Percentiles rank a stretch among this genome's conserved stretches.
Evolutionary conservation across 2,797 vertebrate genomes (phyloP).

Genomic region (Megaceryle alcyon): DNA sequence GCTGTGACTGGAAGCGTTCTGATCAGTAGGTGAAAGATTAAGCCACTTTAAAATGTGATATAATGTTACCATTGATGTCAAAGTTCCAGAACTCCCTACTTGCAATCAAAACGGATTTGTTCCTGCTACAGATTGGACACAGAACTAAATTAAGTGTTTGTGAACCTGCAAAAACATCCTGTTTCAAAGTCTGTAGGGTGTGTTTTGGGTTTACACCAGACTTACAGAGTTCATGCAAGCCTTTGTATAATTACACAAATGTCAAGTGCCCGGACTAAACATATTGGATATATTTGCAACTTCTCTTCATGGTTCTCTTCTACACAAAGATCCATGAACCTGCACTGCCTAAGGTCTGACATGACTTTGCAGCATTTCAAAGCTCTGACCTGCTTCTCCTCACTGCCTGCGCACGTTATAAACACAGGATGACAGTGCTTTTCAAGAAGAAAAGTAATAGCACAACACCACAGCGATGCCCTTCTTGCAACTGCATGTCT

Average conservation of each 20-base stretch:
- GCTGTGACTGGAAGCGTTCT: slow-evolving; percentile 1
- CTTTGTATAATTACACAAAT: neutral
- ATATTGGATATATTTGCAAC: neutral
- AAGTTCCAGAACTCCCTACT: neutral
- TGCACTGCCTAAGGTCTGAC: neutral
- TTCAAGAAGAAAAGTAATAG: neutral
- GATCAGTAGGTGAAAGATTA: neutral
- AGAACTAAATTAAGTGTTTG: neutral
- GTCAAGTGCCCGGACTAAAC: neutral
- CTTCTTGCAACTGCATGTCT: neutral
- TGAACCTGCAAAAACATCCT: neutral
- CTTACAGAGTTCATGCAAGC: neutral
- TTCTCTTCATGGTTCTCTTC: neutral
- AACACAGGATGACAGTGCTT: neutral
- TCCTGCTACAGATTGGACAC: neutral
- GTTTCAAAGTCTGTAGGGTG: neutral
- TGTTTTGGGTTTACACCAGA: neutral
- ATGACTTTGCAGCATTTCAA: neutral
- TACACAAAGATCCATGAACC: neutral
- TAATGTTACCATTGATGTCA: neutral
- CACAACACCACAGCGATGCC: neutral
- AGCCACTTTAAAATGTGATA: neutral
- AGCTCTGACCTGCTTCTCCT: neutral
- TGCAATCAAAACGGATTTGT: neutral
- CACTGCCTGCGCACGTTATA: neutral